A percentile compares a stretch with the other conserved stretches of the same genome.
Conservation (phyloP, 2,113 vertebrate genomes). For the Microtus oregoni region DNA sequence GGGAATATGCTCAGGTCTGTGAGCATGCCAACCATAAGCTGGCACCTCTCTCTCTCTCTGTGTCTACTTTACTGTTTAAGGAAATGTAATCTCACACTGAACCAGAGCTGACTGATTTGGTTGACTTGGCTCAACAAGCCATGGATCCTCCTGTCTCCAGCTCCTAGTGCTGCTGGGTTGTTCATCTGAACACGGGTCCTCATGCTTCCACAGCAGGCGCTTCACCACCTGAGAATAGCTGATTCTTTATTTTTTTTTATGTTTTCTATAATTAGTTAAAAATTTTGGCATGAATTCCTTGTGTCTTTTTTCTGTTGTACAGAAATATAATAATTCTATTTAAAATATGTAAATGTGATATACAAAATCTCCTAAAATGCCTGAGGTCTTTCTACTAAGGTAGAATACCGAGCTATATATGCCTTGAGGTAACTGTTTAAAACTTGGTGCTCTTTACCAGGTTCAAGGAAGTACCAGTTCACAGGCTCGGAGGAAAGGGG, state of each 20-base stretch:
- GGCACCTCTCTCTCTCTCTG: neutral
- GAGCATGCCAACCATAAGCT: neutral
- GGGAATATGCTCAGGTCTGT: neutral
- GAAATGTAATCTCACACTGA: neutral
- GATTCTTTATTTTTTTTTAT: constrained; percentile 17
- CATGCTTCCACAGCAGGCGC: too few species aligned
- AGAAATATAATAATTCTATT: neutral
- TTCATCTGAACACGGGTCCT: too few species aligned
- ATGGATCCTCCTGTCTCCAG: neutral
- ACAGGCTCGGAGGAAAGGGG: neutral
- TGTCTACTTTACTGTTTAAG: neutral
- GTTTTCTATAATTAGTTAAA: constrained; percentile 38
- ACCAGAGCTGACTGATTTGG: neutral
- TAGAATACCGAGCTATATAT: neutral
- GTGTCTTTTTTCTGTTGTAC: neutral
- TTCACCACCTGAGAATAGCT: neutral
- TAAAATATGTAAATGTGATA: constrained; percentile 41
- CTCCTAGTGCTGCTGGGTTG: neutral
- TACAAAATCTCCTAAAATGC: neutral
- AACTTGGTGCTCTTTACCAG: neutral
- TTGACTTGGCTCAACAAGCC: neutral
- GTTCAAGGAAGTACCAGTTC: neutral
- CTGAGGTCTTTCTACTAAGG: neutral
- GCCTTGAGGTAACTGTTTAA: neutral
- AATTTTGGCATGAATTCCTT: neutral